Conservation (phyloP, 2,888 invertebrate genomes). For the Amiota communis region DNA sequence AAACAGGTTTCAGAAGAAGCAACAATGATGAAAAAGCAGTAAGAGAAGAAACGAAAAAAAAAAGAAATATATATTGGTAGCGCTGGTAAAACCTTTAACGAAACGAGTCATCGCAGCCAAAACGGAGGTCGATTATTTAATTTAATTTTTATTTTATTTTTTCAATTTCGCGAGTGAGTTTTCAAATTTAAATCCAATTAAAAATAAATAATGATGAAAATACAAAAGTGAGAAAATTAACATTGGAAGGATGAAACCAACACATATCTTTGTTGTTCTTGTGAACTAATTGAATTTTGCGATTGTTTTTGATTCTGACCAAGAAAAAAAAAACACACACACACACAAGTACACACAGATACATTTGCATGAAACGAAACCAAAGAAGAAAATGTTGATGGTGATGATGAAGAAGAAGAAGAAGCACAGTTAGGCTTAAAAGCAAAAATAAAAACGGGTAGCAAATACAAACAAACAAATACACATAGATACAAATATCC, state of each 20-base stretch:
- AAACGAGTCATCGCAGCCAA: slow-evolving; percentile 35
- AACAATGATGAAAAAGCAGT: slow-evolving; percentile 31
- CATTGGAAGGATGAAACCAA: slow-evolving; percentile 2
- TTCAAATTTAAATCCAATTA: slow-evolving; percentile 57
- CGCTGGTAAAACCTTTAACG: slow-evolving; percentile 57
- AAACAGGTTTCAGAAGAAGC: slow-evolving; percentile 64
- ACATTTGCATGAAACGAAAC: slow-evolving; percentile 3
- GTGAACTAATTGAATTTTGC: slow-evolving; percentile 56
- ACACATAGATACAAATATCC: slow-evolving; percentile 31
- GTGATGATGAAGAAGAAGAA: slow-evolving; percentile 41
- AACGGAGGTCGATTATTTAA: slow-evolving; percentile 63
- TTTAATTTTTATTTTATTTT: slow-evolving; percentile 53
- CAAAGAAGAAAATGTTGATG: slow-evolving; percentile 40
- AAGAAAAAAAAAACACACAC: slow-evolving; percentile 30
- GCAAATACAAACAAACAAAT: slow-evolving; percentile 40
- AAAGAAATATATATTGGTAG: slow-evolving; percentile 50
- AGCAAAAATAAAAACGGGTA: slow-evolving; percentile 39
- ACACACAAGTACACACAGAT: neutral
- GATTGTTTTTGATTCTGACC: slow-evolving; percentile 46
- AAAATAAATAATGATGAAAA: slow-evolving; percentile 31
- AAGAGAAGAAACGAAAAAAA: slow-evolving; percentile 41
- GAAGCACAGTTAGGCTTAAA: slow-evolving; percentile 41
- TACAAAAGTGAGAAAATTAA: slow-evolving; percentile 54
- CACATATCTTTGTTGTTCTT: neutral
- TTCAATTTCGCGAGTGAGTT: slow-evolving; percentile 37